These are phyloP conservation scores for Enteromius thamalakanensis DNA, from an alignment of 2,797 vertebrate genomes.

Conservation along the genomic window DNA sequence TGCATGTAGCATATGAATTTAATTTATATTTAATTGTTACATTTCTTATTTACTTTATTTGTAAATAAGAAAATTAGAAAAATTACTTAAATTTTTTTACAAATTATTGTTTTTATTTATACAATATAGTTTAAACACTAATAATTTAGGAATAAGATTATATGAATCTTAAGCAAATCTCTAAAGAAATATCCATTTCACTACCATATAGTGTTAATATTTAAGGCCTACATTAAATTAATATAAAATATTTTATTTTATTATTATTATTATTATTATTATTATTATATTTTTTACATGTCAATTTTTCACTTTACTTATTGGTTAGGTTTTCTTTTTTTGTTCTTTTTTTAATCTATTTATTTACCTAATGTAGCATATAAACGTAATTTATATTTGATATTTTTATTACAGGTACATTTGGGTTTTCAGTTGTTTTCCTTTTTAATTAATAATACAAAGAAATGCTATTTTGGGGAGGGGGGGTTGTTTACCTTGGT, in stretches of 20 bases:
- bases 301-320: background rate
- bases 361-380: background rate
- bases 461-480: too few relatives aligned
- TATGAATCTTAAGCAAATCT: background rate
- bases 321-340: background rate
- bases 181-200: background rate
- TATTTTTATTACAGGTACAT: background rate
- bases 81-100: too few relatives aligned
- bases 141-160: too few relatives aligned
- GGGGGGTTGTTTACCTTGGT: background rate
- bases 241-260: background rate
- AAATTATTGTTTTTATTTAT: too few relatives aligned
- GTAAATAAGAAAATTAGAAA: too few relatives aligned
- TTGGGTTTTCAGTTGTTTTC: background rate
- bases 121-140: too few relatives aligned
- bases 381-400: background rate
- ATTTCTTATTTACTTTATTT: too few relatives aligned
- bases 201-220: too few relatives aligned
- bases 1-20: too few relatives aligned
- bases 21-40: too few relatives aligned
- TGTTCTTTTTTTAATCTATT: background rate
- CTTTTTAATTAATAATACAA: background rate
- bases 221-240: background rate
- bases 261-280: background rate
- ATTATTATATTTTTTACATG: background rate